Evolutionary conservation across 64 coral and sea anemone species (phyloP).

Genomic region (Acropora tenuis): DNA sequence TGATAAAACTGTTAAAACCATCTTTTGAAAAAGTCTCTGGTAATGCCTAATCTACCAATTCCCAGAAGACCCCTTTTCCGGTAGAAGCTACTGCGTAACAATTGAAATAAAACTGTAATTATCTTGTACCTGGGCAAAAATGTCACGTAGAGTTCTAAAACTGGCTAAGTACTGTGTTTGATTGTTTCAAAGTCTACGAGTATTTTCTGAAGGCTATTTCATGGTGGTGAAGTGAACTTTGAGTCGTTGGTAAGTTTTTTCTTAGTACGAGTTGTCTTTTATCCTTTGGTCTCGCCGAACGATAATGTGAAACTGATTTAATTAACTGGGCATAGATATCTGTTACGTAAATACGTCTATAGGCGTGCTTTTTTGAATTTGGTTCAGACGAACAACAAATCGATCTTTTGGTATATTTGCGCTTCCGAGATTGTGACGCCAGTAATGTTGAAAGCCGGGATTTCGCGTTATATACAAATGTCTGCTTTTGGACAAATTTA

Average conservation of each 20-base stretch:
- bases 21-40: too few relatives aligned
- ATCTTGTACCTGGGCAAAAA: background rate
- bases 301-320: background rate
- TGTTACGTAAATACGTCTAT: background rate
- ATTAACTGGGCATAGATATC: conserved; percentile 5
- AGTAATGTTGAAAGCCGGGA: too few relatives aligned
- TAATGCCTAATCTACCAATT: background rate
- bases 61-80: background rate
- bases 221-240: background rate
- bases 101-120: background rate
- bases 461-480: too few relatives aligned
- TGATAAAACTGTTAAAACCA: too few relatives aligned
- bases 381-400: background rate
- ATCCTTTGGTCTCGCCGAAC: background rate
- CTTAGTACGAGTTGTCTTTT: too few relatives aligned
- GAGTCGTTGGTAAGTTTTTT: too few relatives aligned
- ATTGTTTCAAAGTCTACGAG: background rate
- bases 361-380: background rate
- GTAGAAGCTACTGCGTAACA: background rate
- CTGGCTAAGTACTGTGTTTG: background rate
- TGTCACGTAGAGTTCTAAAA: background rate
- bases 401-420: background rate
- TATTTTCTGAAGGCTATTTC: background rate
- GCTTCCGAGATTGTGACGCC: too few relatives aligned
- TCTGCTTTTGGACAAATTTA: too few relatives aligned